Evolutionary conservation across 1,140 invertebrate species (phyloP), one percentile per base, ranked within the genome.

Genomic region (Aradophagus sp.): DNA sequence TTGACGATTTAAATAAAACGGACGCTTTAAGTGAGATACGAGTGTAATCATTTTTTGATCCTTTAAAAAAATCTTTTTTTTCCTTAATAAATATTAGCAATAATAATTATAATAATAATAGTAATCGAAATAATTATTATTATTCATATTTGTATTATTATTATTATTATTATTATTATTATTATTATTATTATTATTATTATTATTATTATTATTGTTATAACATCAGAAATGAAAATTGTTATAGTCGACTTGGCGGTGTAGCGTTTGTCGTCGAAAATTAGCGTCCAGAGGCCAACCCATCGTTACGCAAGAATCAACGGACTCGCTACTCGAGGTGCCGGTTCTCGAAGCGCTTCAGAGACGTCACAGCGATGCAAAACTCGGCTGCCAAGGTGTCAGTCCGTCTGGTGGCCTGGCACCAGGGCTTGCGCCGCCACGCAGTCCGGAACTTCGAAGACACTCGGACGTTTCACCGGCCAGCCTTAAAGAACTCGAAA

Each of bases 381-480:
- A 92, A 65, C 87, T 95, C 4, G 89, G 91, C 42, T 80, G 76
- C 7, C 81, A 84, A 14, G 84, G 84, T 36, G 84, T 80, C 31
- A 83, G 85, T 56, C 71, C 81, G 27, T 80, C 80, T 0, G 79
- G 81, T 2, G 70, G 71, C 12, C 74, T 87, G 13, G 87, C 88
- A 19, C 82, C 84, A 11, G 89, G 87, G 13, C 81, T 94, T 10
- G 92, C 91, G 6, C 93, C 93, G 8, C 93, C 93, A 0, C 85
- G 93, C 16, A 93, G 91, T 58, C 91, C 93, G 0, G 93, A 95
- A 73, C 81, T 93, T 0, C 83, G 93, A 0, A 84, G 93, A 26
- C 93, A 95, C 75, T 94, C 92, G 0, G 93, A 94, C 63, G 93
- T 94, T 0, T 94, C 93, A 11, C 92, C 93, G 0, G 93, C 93